A percentile compares a stretch with the other conserved stretches of the same genome.
Evolutionary conservation across 2,113 vertebrate species (phyloP).

Genomic region (Ammodramus savannarum): DNA sequence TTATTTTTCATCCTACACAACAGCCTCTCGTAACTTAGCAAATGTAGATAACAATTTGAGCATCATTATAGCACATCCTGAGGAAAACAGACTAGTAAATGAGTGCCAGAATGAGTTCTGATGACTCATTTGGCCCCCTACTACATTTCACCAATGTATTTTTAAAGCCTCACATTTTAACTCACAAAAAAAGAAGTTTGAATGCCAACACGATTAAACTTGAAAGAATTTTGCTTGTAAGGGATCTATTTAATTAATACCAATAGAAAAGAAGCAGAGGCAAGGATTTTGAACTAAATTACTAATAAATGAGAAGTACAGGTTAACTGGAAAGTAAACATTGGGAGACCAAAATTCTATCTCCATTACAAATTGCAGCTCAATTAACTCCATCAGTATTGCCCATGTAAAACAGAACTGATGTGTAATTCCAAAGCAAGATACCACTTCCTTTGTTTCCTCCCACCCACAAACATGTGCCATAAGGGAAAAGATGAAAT

Average conservation of each 20-base stretch:
- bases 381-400: neutral
- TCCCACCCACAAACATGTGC: neutral
- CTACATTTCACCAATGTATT: neutral
- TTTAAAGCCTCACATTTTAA: conserved; percentile 9
- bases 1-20: neutral
- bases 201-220: neutral
- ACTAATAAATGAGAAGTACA: neutral
- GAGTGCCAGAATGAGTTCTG: neutral
- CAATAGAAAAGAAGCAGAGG: neutral
- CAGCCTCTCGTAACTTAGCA: neutral
- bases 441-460: neutral
- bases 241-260: neutral
- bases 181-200: neutral
- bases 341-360: neutral
- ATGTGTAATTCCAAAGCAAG: neutral
- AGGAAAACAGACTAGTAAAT: neutral
- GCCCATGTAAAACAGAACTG: neutral
- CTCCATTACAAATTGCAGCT: neutral
- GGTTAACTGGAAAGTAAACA: conserved; percentile 4
- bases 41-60: neutral
- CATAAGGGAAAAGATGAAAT: neutral
- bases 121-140: neutral
- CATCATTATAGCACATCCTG: neutral
- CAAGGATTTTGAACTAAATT: neutral
- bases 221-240: neutral